phyloP scores from a whole-genome alignment of 2,797 vertebrate species.

The Aplochiton taeniatus region DNA sequence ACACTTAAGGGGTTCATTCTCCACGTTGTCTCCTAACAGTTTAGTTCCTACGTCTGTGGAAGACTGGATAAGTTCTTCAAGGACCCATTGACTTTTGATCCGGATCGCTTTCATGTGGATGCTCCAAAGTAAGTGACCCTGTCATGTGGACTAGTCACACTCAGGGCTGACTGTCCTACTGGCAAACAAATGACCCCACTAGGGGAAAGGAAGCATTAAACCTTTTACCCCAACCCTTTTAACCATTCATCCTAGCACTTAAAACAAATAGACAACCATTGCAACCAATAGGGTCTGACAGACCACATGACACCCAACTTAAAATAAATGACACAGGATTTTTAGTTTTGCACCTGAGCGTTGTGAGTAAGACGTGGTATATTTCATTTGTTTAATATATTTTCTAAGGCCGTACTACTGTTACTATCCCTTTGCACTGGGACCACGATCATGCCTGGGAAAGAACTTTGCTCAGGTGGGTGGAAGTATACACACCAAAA shows the following conservation, averaged over 20 bases:
- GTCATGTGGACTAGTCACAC: no score
- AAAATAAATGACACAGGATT: no score
- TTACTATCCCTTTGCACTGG: constrained; percentile 89
- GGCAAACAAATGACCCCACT: no score
- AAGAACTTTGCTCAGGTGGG: constrained; percentile 88
- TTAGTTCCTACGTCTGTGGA: constrained; percentile 76
- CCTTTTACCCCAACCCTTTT: no score
- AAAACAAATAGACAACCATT: no score
- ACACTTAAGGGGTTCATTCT: background rate
- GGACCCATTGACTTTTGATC: constrained; percentile 86
- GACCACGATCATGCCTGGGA: constrained; percentile 86
- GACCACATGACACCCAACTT: no score
- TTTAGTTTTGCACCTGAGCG: background rate
- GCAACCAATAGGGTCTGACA: no score
- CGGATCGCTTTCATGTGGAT: constrained; percentile 86
- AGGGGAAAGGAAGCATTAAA: no score
- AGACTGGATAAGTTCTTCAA: constrained; percentile 85
- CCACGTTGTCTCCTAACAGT: constrained; percentile 58
- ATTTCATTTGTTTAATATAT: background rate
- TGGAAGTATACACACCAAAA: no score
- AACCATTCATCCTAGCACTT: no score
- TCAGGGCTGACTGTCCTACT: no score
- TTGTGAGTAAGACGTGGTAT: background rate
- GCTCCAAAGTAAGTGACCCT: constrained; percentile 82
- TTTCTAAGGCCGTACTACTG: constrained; percentile 83